Evolutionary conservation across 2,797 vertebrate species (phyloP), one percentile per base, ranked within the genome.

Genomic region (Harpagifer antarcticus): DNA sequence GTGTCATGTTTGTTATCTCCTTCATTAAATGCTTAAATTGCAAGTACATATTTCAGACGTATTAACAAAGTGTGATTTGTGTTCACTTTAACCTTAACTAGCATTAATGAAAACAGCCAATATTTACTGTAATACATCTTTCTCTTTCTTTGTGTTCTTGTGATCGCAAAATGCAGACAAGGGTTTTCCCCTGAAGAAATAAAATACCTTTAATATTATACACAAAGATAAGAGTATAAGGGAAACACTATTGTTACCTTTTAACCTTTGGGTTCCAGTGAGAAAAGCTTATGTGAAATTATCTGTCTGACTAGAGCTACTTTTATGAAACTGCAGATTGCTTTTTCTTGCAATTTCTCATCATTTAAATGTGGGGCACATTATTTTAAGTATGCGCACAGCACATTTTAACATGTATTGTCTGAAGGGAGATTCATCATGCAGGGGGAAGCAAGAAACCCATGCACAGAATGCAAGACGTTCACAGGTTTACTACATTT

Each of bases 251-350:
- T 15, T 1, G 2, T 44, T 37, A 59, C 33, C 71, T n/a, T 78
- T 78, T 71, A 72, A 72, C 72, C 72, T 69, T 12, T 31, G 5
- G 31, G 40, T 3, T 58, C 33, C 77, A 12, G 43, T 15, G 64
- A 66, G 68, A 54, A 4, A 19, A 58, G 20, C 45, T 17, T 4
- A 0, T 16, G 2, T 17, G 4, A 53, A 33, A 37, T 33, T 31
- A 27, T n/a, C 16, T 44, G 62, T 68, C 56, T 60, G 12, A 55
- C 1, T 40, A 52, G 48, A 56, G 69, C 56, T 17, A 5, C 47
- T 37, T 37, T 37, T 6, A 37, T 37, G 44, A 69, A 54, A 20
- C 72, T 56, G 33, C 63, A 60, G 69, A 62, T 23, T 5, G 53
- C 67, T 45, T 55, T n/a, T 54, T 49, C 67, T 54, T 57, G 10